Evolutionary conservation across 1,140 invertebrate species (phyloP), one percentile per base, ranked within the genome.

Genomic region (Antheraea pernyi): DNA sequence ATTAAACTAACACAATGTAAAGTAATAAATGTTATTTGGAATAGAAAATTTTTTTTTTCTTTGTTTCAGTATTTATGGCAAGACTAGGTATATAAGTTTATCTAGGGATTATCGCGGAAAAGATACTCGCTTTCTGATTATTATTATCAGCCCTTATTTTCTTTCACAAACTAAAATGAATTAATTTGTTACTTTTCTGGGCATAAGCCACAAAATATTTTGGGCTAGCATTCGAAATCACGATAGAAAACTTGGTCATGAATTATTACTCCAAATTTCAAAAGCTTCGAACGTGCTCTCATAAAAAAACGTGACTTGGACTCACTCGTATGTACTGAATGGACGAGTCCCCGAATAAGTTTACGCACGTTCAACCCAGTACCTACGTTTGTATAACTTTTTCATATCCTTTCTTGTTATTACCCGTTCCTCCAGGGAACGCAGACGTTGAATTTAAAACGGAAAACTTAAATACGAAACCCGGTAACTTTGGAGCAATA

Each of bases 371-470:
- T 19, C 59, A 11, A 11, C 59, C 59, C 63, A 42, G 63, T 18
- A 9, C 37, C 37, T 7, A 53, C 11, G 46, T 53, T 53, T 16
- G 46, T 53, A 53, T 60, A 60, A 60, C 58, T 60, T 67, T 67
- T 67, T 67, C 66, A 67, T 67, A 67, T 67, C 58, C 37, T 19
- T n/a, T 59, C 11, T 59, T 10, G 58, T 60, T 67, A 65, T 65
- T 65, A 65, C 37, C 63, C 16, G 11, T 53, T 53, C 16, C 46
- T 53, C 16, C 46, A 5, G 46, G 16, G 46, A 53, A 53, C 16
- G 46, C 46, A 53, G 46, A 63, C 42, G 60, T 69, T 36, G 67
- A 69, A 69, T 69, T 69, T 69, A 48, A 69, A 63, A 69, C 67
- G 42, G 22, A 63, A 63, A 69, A 69, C 67, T 63, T 36, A 69